A percentile compares a stretch with the other conserved stretches of the same genome.
Evolutionary conservation across 2,113 vertebrate species (phyloP).

Genomic region (Sula dactylatra): DNA sequence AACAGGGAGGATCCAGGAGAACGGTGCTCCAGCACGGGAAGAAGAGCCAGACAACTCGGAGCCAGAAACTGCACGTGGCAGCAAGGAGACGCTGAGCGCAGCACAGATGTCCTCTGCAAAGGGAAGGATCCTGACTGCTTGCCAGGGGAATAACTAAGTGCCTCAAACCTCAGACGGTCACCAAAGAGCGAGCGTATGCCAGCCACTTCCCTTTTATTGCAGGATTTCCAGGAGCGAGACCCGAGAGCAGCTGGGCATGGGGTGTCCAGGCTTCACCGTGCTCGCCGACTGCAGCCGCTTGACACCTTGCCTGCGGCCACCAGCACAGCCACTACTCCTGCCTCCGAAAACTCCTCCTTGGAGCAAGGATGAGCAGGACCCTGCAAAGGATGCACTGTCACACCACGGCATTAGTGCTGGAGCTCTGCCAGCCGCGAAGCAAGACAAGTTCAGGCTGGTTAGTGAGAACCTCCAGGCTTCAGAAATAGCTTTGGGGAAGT

Average conservation of each 20-base stretch:
- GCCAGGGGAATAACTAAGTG: not conserved
- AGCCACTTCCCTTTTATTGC: not conserved
- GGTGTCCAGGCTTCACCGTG: accelerated
- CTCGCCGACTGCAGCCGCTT: accelerated
- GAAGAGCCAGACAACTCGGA: not conserved
- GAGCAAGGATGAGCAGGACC: not conserved
- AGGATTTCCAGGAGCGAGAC: not conserved
- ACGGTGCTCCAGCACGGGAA: accelerated
- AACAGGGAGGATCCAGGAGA: not conserved
- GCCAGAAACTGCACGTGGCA: not conserved
- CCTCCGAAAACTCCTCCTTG: accelerated
- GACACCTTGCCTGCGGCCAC: accelerated
- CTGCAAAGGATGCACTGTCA: accelerated
- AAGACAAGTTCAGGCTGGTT: not conserved
- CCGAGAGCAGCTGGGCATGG: not conserved
- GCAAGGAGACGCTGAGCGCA: not conserved
- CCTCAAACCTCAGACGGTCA: not conserved
- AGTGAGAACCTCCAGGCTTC: not conserved
- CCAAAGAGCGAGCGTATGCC: not conserved
- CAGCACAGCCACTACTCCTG: not conserved
- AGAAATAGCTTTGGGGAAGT: constrained; percentile 52
- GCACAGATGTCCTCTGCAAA: not conserved
- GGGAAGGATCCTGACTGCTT: not conserved
- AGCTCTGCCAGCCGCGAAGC: not conserved
- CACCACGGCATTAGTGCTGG: accelerated